These are phyloP conservation scores for Mantis religiosa DNA, from an alignment of 2,888 invertebrate species.

Conservation along the genomic window DNA sequence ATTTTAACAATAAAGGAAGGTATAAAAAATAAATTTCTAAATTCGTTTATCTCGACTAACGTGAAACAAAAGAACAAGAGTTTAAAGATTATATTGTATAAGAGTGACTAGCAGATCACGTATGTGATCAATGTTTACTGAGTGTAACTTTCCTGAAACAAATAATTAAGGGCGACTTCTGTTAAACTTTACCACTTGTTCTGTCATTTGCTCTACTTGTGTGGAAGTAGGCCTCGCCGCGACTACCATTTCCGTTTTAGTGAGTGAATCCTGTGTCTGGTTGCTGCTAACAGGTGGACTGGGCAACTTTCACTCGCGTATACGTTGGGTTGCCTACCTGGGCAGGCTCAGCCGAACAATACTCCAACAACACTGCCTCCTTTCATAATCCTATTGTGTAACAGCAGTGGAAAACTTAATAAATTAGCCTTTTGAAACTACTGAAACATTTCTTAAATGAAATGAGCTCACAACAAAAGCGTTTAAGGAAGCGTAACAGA, in stretches of 20 bases:
- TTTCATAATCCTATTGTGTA: background rate
- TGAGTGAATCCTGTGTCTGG: background rate
- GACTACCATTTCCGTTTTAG: background rate
- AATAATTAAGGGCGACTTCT: too few relatives aligned
- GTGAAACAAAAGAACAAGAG: too few relatives aligned
- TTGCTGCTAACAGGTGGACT: background rate
- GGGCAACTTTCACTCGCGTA: background rate
- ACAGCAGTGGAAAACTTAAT: background rate
- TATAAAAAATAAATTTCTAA: too few relatives aligned
- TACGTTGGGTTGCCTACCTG: background rate
- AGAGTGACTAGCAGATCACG: too few relatives aligned
- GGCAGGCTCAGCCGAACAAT: background rate
- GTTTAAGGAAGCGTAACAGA: too few relatives aligned
- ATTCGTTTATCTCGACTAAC: too few relatives aligned
- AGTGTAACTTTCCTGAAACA: too few relatives aligned
- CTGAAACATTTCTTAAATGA: background rate
- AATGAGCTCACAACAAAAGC: too few relatives aligned
- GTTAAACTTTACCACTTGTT: too few relatives aligned
- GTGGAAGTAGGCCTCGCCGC: background rate
- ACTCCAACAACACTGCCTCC: background rate
- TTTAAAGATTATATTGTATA: too few relatives aligned
- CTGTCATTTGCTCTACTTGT: background rate
- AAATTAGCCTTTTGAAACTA: background rate
- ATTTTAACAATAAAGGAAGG: too few relatives aligned
- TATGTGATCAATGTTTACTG: too few relatives aligned